Conservation (phyloP, 2,113 vertebrate species). For the Boleophthalmus pectinirostris region DNA sequence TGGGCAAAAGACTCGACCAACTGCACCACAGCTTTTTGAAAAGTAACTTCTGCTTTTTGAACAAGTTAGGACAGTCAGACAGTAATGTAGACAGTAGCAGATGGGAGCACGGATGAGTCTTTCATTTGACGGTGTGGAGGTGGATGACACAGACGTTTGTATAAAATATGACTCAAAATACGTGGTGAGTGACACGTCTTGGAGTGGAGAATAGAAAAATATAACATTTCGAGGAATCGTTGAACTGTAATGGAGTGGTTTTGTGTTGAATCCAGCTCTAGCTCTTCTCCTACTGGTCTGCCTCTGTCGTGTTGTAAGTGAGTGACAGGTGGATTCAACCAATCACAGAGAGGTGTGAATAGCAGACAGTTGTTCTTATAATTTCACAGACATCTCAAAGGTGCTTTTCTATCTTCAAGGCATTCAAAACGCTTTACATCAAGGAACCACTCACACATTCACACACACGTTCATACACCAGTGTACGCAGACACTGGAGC, state of each 20-base stretch:
- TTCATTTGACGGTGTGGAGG: neutral
- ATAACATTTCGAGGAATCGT: neutral
- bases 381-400: too few relatives aligned
- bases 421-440: too few relatives aligned
- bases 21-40: neutral
- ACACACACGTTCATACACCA: too few relatives aligned
- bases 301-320: neutral
- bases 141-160: neutral
- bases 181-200: neutral
- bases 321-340: too few relatives aligned
- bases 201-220: neutral
- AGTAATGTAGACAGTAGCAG: neutral
- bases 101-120: neutral
- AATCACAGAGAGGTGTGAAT: too few relatives aligned
- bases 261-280: neutral
- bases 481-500: too few relatives aligned
- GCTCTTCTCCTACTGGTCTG: neutral
- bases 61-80: neutral
- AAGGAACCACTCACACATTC: too few relatives aligned
- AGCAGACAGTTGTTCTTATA: too few relatives aligned
- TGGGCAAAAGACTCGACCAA: too few relatives aligned
- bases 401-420: too few relatives aligned
- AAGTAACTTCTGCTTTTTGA: too few relatives aligned
- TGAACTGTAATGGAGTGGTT: neutral
- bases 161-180: neutral